Evolutionary conservation across 2,113 vertebrate genomes (phyloP), one percentile per base, ranked within the genome.

Genomic region (Tyto alba): DNA sequence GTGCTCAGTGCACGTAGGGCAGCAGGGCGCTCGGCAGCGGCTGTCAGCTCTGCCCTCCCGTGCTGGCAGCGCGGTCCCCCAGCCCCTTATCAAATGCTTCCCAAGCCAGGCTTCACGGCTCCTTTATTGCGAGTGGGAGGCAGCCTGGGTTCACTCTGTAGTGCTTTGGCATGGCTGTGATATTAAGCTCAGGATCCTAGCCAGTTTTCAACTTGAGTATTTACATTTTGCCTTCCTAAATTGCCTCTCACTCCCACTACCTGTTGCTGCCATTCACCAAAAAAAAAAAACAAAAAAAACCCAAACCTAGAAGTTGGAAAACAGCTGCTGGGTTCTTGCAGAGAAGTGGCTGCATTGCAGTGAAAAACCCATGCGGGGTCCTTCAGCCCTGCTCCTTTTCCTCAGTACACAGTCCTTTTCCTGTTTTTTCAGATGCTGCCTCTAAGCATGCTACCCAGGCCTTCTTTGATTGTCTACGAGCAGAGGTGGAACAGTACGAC

Each of bases 381-480:
- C 47, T 57, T 40, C 75, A 72, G 55, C n/a, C 66, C 25, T 27
- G 19, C 73, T 93, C 34, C 52, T 75, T 16, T 43, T 45, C 47
- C 48, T 16, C 25, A 74, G 10, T n/a, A 62, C 57, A 23, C 11
- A 13, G 27, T 53, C 32, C 32, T 55, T 34, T 53, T 56, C 64
- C 75, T 72, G 23, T 77, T 81, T 94, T 94, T 93, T 18, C 97
- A 99, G 99, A 99, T 29, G 98, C 99, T 14, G 99, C 99, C 30
- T 99, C 99, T 10, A 99, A 99, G 77, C 99, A 99, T 0, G 99
- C 99, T 13, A 99, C 98, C 53, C 99, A 99, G 97, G 99, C 99
- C 13, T 99, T 99, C 97, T 99, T 99, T 30, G 99, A 99, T 95
- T 99, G 99, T 32, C 96, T 99, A 19, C 98, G 99, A 40, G 99